A percentile compares a stretch with the other conserved stretches of the same genome.
phyloP scores from a whole-genome alignment of 2,888 invertebrate species.

The Drosophila eohydei region DNA sequence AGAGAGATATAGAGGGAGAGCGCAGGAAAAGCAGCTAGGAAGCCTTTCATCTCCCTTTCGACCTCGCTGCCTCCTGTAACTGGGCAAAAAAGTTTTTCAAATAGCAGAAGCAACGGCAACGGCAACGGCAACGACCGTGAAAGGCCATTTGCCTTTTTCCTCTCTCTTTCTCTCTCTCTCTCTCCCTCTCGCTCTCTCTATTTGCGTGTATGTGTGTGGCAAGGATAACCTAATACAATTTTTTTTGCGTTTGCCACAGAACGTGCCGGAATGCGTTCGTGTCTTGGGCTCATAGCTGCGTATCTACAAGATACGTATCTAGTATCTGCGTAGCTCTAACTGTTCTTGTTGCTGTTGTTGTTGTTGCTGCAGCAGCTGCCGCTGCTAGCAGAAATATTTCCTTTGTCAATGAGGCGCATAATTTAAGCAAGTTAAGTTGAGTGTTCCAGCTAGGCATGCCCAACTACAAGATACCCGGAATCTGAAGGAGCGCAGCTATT shows the following conservation, averaged over 20 bases:
- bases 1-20: background rate
- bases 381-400: slow-evolving; percentile 46
- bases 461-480: background rate
- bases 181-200: slow-evolving; percentile 19
- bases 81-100: slow-evolving; percentile 54
- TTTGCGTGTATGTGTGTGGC: slow-evolving; percentile 42
- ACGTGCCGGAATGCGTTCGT: slow-evolving; percentile 66
- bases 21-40: slow-evolving; percentile 32
- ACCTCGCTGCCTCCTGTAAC: slow-evolving; percentile 35
- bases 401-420: slow-evolving; percentile 43
- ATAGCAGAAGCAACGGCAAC: slow-evolving; percentile 62
- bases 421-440: slow-evolving; percentile 8
- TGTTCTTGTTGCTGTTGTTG: slow-evolving; percentile 39
- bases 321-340: slow-evolving; percentile 32
- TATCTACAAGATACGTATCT: slow-evolving; percentile 22
- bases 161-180: background rate
- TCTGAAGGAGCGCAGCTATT: background rate
- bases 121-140: slow-evolving; percentile 78
- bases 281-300: slow-evolving; percentile 29
- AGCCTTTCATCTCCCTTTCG: slow-evolving; percentile 11
- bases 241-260: slow-evolving; percentile 67
- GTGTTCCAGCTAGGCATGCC: background rate
- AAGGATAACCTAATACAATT: slow-evolving; percentile 74
- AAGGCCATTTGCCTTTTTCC: slow-evolving; percentile 79
- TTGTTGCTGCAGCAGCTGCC: slow-evolving; percentile 43